Percentiles rank a stretch among this genome's conserved stretches.
Conservation (phyloP, 2,113 vertebrate species). For the Tragelaphus strepsiceros region DNA sequence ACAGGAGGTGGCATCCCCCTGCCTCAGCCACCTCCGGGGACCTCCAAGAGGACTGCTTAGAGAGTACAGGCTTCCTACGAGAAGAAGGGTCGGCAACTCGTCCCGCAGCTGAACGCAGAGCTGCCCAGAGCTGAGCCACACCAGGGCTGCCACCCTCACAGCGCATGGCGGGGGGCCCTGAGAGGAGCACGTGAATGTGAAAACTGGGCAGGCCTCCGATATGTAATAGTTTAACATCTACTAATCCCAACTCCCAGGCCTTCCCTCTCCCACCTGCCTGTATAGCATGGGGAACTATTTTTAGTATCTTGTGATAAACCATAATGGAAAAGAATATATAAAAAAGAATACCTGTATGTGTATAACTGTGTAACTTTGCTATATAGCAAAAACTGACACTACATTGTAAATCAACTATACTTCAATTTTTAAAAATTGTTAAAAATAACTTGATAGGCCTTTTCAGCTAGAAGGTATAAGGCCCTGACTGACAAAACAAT, state of each 20-base stretch:
- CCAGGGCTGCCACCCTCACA: accelerated
- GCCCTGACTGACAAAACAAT: neutral
- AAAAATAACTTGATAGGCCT: neutral
- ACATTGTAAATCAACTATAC: neutral
- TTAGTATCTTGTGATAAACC: neutral
- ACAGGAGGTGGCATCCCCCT: no score
- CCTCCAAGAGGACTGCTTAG: neutral
- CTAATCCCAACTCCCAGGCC: neutral
- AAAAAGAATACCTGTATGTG: neutral
- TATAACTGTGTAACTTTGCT: neutral
- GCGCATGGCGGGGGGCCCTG: accelerated
- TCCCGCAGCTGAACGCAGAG: neutral
- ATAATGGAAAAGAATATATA: neutral
- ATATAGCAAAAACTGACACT: neutral
- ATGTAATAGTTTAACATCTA: neutral
- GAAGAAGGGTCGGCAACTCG: accelerated
- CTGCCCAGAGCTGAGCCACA: neutral
- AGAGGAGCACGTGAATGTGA: neutral
- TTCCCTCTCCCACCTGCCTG: neutral
- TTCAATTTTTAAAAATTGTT: neutral
- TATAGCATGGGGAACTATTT: neutral
- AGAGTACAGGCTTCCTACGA: neutral
- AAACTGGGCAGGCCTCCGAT: neutral
- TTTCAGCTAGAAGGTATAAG: neutral
- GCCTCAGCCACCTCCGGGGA: neutral